Base-by-base conservation (phyloP, 2,113 vertebrate genomes). In the Onychorhynchus coronatus region DNA sequence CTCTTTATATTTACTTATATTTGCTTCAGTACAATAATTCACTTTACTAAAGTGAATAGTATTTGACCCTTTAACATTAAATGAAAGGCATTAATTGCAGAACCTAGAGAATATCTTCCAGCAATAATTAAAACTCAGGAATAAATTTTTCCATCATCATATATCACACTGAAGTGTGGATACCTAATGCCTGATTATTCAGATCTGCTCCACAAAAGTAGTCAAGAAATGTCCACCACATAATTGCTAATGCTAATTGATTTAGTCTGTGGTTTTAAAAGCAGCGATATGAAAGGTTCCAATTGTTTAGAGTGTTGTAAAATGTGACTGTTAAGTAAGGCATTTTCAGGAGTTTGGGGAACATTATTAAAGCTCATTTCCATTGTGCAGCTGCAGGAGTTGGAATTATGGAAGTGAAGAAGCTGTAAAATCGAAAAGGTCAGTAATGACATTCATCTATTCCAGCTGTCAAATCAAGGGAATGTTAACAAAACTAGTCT, bases 371-470 rank as follows among this genome's bases (percentile, higher is more conserved):
- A 96, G 91, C 91, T 93, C 70, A 76, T 91, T 95, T 95, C 77
- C 91, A 87, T 88, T 92, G 73, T 78, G 93, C 81, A 85, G 85
- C 91, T 92, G 65, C 82, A 96, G 35, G 77, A 97, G 74, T 79
- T 94, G 88, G 91, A 94, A 89, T 94, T 96, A 89, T 46, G 85
- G 92, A 89, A 91, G 82, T 89, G 87, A 95, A 96, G 94, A 97
- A 96, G 91, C 94, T 95, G 94, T 84, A 94, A 96, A 95, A 91
- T 80, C 89, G 93, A 94, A 97, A 98, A 98, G 96, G 95, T 97
- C 97, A 97, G 73, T 86, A 95, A 88, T 85, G 94, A 96, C 96
- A 97, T 97, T 97, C 79, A 81, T 97, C 92, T 93, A 84, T 96
- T 96, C 81, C 83, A 93, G 90, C 95, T 94, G 88, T 93, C 97